Percentiles rank a stretch among this genome's conserved stretches.
Conservation (phyloP, 2,888 invertebrate genomes). For the Tipula vernalis region DNA sequence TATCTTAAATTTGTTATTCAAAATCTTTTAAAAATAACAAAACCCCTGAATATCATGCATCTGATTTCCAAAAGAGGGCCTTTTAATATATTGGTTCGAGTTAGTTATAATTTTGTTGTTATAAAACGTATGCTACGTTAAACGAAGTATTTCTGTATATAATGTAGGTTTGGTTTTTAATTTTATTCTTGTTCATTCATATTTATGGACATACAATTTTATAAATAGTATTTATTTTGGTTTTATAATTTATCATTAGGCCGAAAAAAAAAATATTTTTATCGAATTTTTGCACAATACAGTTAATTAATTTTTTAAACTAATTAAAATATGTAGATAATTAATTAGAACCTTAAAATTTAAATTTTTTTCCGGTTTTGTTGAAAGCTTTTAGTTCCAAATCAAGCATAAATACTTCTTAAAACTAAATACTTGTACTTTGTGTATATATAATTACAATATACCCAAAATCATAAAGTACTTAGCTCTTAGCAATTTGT, state of each 20-base stretch:
- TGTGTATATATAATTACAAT: background rate
- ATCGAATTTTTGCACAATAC: background rate
- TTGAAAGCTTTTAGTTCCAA: background rate
- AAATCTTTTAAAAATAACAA: too few species aligned
- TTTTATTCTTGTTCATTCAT: background rate
- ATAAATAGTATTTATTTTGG: background rate
- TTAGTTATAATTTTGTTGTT: too few species aligned
- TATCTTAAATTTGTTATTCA: too few species aligned
- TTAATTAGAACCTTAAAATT: background rate
- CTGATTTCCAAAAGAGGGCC: too few species aligned
- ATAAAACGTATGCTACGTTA: background rate
- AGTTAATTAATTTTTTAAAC: background rate
- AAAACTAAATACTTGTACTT: background rate
- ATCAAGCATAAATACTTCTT: background rate
- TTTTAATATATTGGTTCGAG: too few species aligned
- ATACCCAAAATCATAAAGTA: background rate
- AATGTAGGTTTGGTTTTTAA: background rate
- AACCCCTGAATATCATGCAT: too few species aligned
- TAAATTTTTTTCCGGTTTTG: background rate
- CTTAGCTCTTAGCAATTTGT: background rate
- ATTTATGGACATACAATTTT: background rate
- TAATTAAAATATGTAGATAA: background rate
- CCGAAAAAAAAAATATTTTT: too few species aligned
- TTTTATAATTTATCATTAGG: background rate
- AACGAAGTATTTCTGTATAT: background rate